Evolutionary conservation across 2,797 vertebrate species (phyloP), one percentile per base, ranked within the genome.

Genomic region (Spinus pinus): DNA sequence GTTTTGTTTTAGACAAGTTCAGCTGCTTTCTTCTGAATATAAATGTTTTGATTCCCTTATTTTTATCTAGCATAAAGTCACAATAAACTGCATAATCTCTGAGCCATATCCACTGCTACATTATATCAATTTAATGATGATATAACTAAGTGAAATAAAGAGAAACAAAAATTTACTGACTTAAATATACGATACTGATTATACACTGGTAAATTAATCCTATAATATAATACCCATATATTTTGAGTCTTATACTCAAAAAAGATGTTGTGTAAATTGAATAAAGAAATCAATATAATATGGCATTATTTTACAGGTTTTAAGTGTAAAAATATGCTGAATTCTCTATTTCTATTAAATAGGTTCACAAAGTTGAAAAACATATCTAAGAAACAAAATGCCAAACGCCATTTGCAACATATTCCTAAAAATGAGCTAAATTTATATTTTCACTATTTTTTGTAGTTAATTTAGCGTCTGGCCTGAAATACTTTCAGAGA

Each of bases 121-220:
- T 70, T 93, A 37, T 66, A 88, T 75, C 51, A 93, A 46, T 71
- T 84, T 90, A 84, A 90, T 87, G 41, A 39, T 53, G 5, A 3
- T 42, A 73, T 88, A 90, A 93, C 33, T 86, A 64, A 77, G 27
- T 57, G 60, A 93, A 95, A 90, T 91, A 86, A 91, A 53, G 25
- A 86, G 22, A 61, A 86, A 57, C 28, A 81, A 94, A 88, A 54
- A 81, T 66, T 46, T 87, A 69, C 28, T 31, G n/a, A 46, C 30
- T 91, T 94, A 81, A 90, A 54, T 30, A 58, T 24, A 33, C 54
- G 58, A 58, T 74, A 80, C 27, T 53, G 16, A 18, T 91, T 75
- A 66, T 58, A 80, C 3, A 27, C 8, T 85, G 56, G 6, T 56
- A 86, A 88, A 75, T 86, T 62, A 72, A 65, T 69, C 12, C 25